These are phyloP conservation scores for Sebastes miniatus DNA, from an alignment of 2,797 vertebrate species.

Conservation along the genomic window DNA sequence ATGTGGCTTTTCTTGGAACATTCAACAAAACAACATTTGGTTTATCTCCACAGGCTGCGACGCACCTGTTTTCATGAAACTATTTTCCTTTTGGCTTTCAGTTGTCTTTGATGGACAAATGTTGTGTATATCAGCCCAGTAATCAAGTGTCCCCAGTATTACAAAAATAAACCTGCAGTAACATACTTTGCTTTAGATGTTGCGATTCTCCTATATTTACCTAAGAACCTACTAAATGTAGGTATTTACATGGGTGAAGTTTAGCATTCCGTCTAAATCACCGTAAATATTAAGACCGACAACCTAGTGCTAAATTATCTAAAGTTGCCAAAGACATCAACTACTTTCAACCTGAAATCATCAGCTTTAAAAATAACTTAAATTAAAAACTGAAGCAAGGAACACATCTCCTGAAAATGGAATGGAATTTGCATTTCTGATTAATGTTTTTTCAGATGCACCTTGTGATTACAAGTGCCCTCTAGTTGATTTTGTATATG, in stretches of 20 bases:
- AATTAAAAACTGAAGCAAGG: slow-evolving; percentile 26
- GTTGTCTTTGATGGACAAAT: not conserved
- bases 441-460: slow-evolving; percentile 54
- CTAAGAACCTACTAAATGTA: not conserved
- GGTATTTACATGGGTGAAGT: not conserved
- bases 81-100: not conserved
- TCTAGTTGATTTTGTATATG: slow-evolving; percentile 53
- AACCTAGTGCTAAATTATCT: not conserved
- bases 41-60: not conserved
- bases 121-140: not conserved
- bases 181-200: not conserved
- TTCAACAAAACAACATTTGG: not conserved
- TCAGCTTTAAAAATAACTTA: slow-evolving; percentile 31
- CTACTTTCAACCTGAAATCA: slow-evolving; percentile 15
- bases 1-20: not conserved
- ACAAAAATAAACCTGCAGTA: not conserved
- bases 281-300: not conserved
- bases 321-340: not conserved
- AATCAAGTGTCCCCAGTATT: not conserved
- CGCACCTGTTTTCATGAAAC: not conserved
- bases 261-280: not conserved
- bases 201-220: not conserved
- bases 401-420: slow-evolving; percentile 24
- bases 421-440: slow-evolving; percentile 64
- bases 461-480: slow-evolving; percentile 63